Evolutionary conservation across 2,113 vertebrate species (phyloP).

Genomic region (Alexandromys fortis): DNA sequence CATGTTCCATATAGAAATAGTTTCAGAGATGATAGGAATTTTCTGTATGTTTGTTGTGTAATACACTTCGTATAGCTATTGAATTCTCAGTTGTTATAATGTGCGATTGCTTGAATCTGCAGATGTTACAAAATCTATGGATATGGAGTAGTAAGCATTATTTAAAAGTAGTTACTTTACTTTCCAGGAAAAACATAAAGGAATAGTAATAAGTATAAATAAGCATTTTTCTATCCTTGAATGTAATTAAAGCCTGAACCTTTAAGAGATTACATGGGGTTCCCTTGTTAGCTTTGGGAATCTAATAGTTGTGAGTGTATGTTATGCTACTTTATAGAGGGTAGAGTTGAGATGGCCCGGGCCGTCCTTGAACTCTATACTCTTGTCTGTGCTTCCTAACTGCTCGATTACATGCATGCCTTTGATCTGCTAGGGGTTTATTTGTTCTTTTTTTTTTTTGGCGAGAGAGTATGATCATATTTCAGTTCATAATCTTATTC

Average conservation of each 20-base stretch:
- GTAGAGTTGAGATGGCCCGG: neutral
- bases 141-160: neutral
- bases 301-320: slow-evolving; percentile 9
- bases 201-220: slow-evolving; percentile 38
- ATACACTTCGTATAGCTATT: neutral
- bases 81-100: neutral
- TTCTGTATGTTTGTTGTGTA: neutral
- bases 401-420: neutral
- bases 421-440: neutral
- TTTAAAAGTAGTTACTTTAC: slow-evolving; percentile 44
- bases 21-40: neutral
- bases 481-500: neutral
- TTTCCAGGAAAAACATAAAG: slow-evolving; percentile 1
- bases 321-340: neutral
- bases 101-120: neutral
- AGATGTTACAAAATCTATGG: neutral
- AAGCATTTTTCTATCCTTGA: slow-evolving; percentile 24
- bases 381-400: neutral
- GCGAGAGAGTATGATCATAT: neutral
- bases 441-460: neutral
- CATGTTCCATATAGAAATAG: neutral
- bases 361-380: neutral
- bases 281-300: neutral
- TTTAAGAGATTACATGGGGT: slow-evolving; percentile 18
- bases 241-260: slow-evolving; percentile 7